These are phyloP conservation scores for Drosophila mayaguana DNA, from an alignment of 2,888 invertebrate genomes.

Conservation along the genomic window DNA sequence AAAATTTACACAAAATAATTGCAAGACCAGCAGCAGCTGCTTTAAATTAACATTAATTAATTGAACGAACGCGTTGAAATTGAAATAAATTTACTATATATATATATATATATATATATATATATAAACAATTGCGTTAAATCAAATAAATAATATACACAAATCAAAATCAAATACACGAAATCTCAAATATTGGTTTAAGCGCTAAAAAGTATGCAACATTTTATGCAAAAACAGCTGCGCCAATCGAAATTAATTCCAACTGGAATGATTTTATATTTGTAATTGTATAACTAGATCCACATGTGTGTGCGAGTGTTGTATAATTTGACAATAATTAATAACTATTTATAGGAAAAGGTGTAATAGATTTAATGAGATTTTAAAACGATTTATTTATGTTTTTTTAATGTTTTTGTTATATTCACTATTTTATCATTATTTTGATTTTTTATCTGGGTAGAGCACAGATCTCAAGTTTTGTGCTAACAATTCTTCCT, in stretches of 20 bases:
- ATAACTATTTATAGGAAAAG: neutral
- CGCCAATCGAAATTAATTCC: conserved; percentile 24
- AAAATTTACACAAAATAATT: conserved; percentile 22
- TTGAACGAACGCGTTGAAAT: conserved; percentile 36
- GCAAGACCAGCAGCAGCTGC: conserved; percentile 37
- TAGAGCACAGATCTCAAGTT: no score
- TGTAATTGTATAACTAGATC: neutral
- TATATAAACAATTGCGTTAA: conserved; percentile 27
- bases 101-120: neutral
- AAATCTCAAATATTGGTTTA: conserved; percentile 51
- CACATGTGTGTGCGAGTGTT: no score
- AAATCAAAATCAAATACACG: conserved; percentile 59
- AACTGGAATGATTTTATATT: conserved; percentile 3
- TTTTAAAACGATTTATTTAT: neutral
- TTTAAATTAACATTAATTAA: conserved; percentile 67
- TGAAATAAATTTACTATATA: conserved; percentile 26
- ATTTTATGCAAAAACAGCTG: conserved; percentile 23
- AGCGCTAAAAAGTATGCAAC: conserved; percentile 55
- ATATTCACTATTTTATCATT: no score
- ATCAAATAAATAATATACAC: conserved; percentile 52
- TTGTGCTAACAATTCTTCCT: no score
- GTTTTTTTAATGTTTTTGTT: neutral
- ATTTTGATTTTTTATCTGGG: no score
- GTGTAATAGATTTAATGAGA: neutral
- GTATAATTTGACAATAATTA: neutral